These are phyloP conservation scores for Eulemur macaco DNA, from an alignment of 2,113 vertebrate genomes.

Conservation along the genomic window DNA sequence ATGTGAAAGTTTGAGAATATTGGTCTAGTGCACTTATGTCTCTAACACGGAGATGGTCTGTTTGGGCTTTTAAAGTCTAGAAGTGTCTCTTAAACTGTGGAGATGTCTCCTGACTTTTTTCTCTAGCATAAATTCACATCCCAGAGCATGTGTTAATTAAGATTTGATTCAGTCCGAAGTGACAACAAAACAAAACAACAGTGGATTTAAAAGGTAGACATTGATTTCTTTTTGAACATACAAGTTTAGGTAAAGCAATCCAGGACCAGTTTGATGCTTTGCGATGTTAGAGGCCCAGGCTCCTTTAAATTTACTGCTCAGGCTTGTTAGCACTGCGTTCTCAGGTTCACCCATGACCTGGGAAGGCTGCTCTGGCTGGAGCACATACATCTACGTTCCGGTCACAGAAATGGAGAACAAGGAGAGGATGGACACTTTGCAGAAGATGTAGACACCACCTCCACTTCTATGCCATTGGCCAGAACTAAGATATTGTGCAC, in stretches of 20 bases:
- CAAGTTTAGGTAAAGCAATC: not conserved
- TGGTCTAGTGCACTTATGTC: not conserved
- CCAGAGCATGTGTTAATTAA: not conserved
- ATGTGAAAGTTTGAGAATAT: not conserved
- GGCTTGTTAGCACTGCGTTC: not conserved
- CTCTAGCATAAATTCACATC: not conserved
- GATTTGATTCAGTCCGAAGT: not conserved
- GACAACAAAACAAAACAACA: not conserved
- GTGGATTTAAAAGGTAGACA: not conserved
- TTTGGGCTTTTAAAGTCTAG: not conserved
- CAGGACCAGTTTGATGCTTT: not conserved
- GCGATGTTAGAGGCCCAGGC: not conserved
- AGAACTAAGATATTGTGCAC: not conserved
- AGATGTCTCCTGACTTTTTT: not conserved
- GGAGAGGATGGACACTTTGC: not conserved
- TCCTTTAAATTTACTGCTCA: not conserved
- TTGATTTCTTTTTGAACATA: not conserved
- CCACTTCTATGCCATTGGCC: not conserved
- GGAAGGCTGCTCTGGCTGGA: not conserved
- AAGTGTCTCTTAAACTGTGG: not conserved
- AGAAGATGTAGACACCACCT: not conserved
- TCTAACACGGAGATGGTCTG: not conserved
- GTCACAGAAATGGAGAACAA: not conserved
- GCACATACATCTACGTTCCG: fast-evolving
- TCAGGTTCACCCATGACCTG: not conserved